Evolutionary conservation across 1,140 invertebrate genomes (phyloP).

Genomic region (Drosophila parabipectinata): DNA sequence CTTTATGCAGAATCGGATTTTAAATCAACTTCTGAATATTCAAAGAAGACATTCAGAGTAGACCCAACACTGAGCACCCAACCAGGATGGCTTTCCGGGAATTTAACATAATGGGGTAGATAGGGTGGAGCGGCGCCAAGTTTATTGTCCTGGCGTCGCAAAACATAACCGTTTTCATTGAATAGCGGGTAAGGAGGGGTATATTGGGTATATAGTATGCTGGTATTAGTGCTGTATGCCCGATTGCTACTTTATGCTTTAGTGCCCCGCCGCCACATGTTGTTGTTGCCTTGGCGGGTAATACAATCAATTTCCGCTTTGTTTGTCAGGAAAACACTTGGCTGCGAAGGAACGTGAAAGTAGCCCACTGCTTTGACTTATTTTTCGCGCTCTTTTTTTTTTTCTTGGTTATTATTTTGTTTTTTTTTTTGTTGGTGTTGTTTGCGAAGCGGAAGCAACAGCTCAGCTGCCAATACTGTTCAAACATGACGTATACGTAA

Average conservation of each 20-base stretch:
- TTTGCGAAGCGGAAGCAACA: conserved; percentile 71
- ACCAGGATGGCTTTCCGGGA: conserved; percentile 4
- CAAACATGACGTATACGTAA: conserved; percentile 75
- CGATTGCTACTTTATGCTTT: conserved; percentile 53
- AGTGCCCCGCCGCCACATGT: conserved; percentile 35
- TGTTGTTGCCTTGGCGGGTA: conserved; percentile 52
- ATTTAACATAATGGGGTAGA: conserved; percentile 11
- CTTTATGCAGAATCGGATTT: conserved; percentile 30
- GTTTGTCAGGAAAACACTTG: conserved; percentile 74
- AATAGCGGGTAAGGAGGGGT: neutral
- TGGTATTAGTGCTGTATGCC: conserved; percentile 23
- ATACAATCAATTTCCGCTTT: conserved; percentile 82
- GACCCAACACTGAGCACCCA: conserved; percentile 4
- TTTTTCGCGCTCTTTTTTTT: conserved; percentile 33
- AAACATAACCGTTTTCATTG: conserved; percentile 20
- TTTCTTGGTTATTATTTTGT: conserved; percentile 7
- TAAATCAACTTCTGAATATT: conserved; percentile 27
- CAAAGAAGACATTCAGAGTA: conserved; percentile 7
- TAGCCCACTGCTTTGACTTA: conserved; percentile 56
- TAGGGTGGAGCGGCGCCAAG: conserved; percentile 58
- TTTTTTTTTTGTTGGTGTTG: conserved; percentile 36
- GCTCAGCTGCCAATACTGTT: conserved; percentile 62
- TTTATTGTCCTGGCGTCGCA: conserved; percentile 61
- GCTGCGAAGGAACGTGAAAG: conserved; percentile 18
- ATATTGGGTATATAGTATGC: conserved; percentile 10